A percentile compares a stretch with the other conserved stretches of the same genome.
Conservation (phyloP, 64 coral and sea anemone species). For the Pachyseris speciosa region DNA sequence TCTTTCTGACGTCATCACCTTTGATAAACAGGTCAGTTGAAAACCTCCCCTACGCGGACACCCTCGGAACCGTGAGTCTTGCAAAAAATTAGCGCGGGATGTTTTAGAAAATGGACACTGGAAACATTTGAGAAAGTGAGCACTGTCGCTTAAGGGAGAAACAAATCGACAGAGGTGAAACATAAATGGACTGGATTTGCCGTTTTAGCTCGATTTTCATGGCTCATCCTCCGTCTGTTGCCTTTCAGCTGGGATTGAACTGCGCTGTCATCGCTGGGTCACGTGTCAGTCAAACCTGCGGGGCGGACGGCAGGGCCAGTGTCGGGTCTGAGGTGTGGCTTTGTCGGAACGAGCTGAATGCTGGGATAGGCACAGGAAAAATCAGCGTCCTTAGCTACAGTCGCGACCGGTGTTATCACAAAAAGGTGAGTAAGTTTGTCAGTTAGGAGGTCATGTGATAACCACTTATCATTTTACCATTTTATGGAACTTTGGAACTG, state of each 20-base stretch:
- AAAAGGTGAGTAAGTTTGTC: slow-evolving; percentile 66
- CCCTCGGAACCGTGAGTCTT: too few species aligned
- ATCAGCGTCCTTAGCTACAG: slow-evolving; percentile 85
- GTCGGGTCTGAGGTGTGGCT: slow-evolving; percentile 96
- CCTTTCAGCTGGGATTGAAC: slow-evolving; percentile 66
- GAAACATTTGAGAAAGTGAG: too few species aligned
- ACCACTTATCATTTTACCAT: too few species aligned
- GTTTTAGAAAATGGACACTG: too few species aligned
- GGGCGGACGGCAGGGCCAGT: slow-evolving; percentile 82
- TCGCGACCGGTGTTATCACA: slow-evolving; percentile 76
- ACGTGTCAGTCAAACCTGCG: slow-evolving; percentile 73
- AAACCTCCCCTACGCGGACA: background rate
- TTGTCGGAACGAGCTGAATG: slow-evolving; percentile 84
- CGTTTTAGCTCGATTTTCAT: background rate
- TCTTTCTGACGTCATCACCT: slow-evolving; percentile 91
- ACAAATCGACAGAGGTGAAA: too few species aligned
- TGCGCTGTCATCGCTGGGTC: slow-evolving; percentile 93
- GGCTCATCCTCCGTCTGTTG: background rate
- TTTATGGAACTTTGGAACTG: too few species aligned
- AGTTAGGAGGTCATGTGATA: background rate
- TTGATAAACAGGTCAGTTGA: slow-evolving; percentile 73
- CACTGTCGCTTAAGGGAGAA: too few species aligned
- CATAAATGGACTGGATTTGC: too few species aligned
- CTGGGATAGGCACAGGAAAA: slow-evolving; percentile 80
- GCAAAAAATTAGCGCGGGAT: too few species aligned